These are phyloP conservation scores for Hyalella azteca DNA, from an alignment of 2,888 invertebrate genomes.

Conservation along the genomic window DNA sequence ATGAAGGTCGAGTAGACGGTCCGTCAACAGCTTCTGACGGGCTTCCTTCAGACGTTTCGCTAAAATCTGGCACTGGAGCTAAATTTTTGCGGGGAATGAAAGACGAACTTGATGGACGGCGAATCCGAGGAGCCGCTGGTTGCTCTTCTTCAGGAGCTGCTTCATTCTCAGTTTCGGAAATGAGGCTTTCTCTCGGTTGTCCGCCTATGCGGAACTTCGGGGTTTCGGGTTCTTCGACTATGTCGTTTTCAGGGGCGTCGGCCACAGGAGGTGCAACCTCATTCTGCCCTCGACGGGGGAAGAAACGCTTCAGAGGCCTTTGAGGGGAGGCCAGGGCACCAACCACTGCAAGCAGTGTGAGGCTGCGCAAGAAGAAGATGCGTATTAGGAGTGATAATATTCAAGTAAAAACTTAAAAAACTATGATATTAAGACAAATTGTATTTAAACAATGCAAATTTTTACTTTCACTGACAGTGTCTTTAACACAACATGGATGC, in stretches of 20 bases:
- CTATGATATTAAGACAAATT: too few relatives aligned
- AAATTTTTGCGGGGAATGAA: conserved; percentile 10
- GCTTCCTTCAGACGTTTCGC: neutral
- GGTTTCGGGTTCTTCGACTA: neutral
- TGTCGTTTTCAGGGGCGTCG: neutral
- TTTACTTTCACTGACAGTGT: too few relatives aligned
- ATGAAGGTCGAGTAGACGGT: neutral
- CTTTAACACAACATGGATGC: too few relatives aligned
- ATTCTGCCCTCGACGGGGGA: conserved; percentile 16
- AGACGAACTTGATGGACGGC: neutral
- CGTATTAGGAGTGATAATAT: too few relatives aligned
- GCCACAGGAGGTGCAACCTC: neutral
- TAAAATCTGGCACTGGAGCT: neutral
- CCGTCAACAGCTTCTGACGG: neutral
- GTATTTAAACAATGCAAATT: too few relatives aligned
- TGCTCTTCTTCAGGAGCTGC: neutral
- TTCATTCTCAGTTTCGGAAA: neutral
- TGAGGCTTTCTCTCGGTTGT: neutral
- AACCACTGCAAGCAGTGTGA: neutral
- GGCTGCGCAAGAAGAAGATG: neutral
- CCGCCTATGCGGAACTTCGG: conserved; percentile 7
- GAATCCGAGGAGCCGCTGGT: neutral
- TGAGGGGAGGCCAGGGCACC: neutral
- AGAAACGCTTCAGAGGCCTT: neutral
- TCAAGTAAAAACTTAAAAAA: too few relatives aligned